Evolutionary conservation across 2,888 invertebrate genomes (phyloP).

Genomic region (Scaptodrosophila latifasciaeformis): DNA sequence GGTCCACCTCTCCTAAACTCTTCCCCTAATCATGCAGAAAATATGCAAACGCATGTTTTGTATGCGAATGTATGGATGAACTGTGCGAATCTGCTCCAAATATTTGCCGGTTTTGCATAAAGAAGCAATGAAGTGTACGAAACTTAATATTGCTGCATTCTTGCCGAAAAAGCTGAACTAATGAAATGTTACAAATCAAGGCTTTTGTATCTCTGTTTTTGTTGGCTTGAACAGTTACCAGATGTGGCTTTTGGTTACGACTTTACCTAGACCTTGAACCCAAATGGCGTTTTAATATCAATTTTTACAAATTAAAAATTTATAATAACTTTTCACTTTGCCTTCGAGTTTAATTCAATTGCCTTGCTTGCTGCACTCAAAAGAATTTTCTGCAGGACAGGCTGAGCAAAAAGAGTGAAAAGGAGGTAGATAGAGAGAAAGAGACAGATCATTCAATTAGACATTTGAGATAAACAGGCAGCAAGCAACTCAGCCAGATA

Average conservation of each 20-base stretch:
- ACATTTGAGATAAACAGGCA: slow-evolving; percentile 2
- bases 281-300: slow-evolving; percentile 22
- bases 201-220: slow-evolving; percentile 4
- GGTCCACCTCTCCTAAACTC: no score
- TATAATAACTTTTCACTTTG: slow-evolving; percentile 50
- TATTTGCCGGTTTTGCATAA: not conserved
- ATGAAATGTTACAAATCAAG: slow-evolving; percentile 27
- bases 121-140: slow-evolving; percentile 18
- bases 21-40: not conserved
- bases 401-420: slow-evolving; percentile 4
- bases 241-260: no score
- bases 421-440: no score
- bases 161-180: no score
- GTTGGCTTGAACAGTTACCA: not conserved
- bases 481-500: slow-evolving; percentile 16
- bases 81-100: slow-evolving; percentile 21
- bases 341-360: slow-evolving; percentile 58
- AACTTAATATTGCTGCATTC: not conserved
- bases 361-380: slow-evolving; percentile 53
- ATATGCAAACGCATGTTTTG: not conserved
- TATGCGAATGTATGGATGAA: no score
- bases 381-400: slow-evolving; percentile 43
- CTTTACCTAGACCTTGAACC: no score
- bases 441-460: not conserved
- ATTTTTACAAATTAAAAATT: slow-evolving; percentile 51